Evolutionary conservation across 2,888 invertebrate species (phyloP), one percentile per base, ranked within the genome.

Genomic region (Cacoxenus indagator): DNA sequence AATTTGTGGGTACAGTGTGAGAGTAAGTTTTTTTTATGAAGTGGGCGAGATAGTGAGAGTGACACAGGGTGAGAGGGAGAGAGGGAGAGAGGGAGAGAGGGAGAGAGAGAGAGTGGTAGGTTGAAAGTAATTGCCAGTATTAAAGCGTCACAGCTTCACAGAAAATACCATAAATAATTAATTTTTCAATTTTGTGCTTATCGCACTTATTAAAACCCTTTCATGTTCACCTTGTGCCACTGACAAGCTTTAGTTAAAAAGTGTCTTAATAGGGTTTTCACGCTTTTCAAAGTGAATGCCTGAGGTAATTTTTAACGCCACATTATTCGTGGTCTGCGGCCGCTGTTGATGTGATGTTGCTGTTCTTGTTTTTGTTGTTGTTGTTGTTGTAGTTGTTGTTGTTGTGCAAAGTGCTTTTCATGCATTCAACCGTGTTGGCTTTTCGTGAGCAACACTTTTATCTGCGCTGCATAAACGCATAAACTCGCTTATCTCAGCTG

Each of bases 101-200:
- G n/a, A n/a, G n/a, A n/a, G n/a, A n/a, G n/a, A n/a, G n/a, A n/a
- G n/a, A n/a, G n/a, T n/a, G n/a, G n/a, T n/a, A n/a, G n/a, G n/a
- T n/a, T n/a, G n/a, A n/a, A n/a, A n/a, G n/a, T n/a, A n/a, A n/a
- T n/a, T n/a, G n/a, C n/a, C n/a, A n/a, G n/a, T n/a, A n/a, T n/a
- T n/a, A n/a, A n/a, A n/a, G 37, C 37, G 14, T 11, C 37, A 37
- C 37, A 37, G 37, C 37, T 37, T 37, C 5, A 11, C 62, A 62
- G 57, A 73, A 80, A 82, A 78, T 78, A 78, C 69, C 22, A 45
- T 79, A 65, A 82, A 79, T 79, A 78, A 79, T 82, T 73, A 64
- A 79, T 82, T 78, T 79, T 79, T 82, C 81, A 82, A 79, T 79
- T 78, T 82, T 59, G 73, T 70, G 80, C 82, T 82, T 79, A 79